Base-by-base conservation (phyloP, 2,113 vertebrate genomes). In the Gasterosteus nipponicus region DNA sequence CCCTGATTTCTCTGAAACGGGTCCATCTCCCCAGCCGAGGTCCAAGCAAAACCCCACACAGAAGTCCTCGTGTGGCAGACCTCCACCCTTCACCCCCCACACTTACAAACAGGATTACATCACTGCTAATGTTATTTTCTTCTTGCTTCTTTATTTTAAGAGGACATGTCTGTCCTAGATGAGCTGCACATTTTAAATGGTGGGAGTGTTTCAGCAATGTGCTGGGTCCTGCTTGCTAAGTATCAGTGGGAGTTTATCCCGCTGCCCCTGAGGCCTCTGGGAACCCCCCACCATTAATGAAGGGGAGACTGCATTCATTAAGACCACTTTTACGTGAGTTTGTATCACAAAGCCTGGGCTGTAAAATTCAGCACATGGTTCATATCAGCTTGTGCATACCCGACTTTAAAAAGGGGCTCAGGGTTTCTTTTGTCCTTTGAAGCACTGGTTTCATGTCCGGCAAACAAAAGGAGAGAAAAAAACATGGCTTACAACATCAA, bases 41-140 rank as follows among this genome's bases (percentile, higher is more conserved):
- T 84, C 71, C 78, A 77, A 82, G 51, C 69, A 42, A 82, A 84
- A 1, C 83, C 31, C 74, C 86, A 51, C 63, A 51, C 4, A 33
- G 26, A 78, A 78, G 78, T 82, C 71, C 61, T 76, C 81, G 49
- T 69, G 64, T 73, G 75, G 56, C 53, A 53, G 31, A 89, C 76
- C 83, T 89, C 88, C 90, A 82, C 86, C 67, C 22, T 47, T 54
- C 71, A 58, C 85, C 86, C 85, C 77, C 75, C 71, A 58, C 72
- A 49, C 63, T 70, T 65, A 38, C 66, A 61, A 75, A 75, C 62
- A 74, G 56, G 62, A 58, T 46, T 42, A 35, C 66, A 72, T 76
- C 44, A 46, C 54, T 33, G 46, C 31, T 39, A 39, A 62, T 74
- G n/a, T 59, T 56, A 41, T 42, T 69, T 69, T 29, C 44, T 54